Conservation (phyloP, 2,888 invertebrate species). For the Euzophera pinguis region DNA sequence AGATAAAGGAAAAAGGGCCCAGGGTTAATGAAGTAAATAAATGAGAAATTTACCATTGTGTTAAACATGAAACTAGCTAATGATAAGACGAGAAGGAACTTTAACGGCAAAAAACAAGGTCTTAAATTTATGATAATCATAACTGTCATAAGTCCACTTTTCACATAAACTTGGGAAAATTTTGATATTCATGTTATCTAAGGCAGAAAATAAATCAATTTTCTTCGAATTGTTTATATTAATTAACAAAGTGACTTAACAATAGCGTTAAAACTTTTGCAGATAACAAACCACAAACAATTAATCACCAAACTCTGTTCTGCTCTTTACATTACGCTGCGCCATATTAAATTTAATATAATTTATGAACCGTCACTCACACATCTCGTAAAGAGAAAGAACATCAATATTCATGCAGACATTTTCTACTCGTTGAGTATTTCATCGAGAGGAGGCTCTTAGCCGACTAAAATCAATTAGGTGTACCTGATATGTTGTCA, state of each 20-base stretch:
- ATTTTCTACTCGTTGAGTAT: conserved; percentile 5
- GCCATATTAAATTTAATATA: neutral
- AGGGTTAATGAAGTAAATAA: too few species aligned
- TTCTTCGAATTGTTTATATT: neutral
- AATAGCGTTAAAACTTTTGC: neutral
- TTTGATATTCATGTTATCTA: too few species aligned
- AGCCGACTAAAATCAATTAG: neutral
- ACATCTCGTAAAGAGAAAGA: conserved; percentile 3
- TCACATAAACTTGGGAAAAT: too few species aligned
- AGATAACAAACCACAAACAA: neutral
- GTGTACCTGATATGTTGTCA: neutral
- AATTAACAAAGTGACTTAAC: neutral
- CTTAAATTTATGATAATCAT: too few species aligned
- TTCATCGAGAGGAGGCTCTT: conserved; percentile 1
- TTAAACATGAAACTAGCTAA: too few species aligned
- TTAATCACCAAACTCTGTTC: neutral
- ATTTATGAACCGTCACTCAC: conserved; percentile 6
- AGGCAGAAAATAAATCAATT: too few species aligned
- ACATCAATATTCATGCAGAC: conserved; percentile 6
- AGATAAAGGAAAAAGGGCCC: too few species aligned
- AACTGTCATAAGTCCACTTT: too few species aligned
- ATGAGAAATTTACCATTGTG: too few species aligned
- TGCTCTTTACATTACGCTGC: neutral
- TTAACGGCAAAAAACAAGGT: too few species aligned
- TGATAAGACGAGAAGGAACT: too few species aligned